Evolutionary conservation across 1,140 invertebrate species (phyloP), one percentile per base, ranked within the genome.

Genomic region (Oscheius sp.): DNA sequence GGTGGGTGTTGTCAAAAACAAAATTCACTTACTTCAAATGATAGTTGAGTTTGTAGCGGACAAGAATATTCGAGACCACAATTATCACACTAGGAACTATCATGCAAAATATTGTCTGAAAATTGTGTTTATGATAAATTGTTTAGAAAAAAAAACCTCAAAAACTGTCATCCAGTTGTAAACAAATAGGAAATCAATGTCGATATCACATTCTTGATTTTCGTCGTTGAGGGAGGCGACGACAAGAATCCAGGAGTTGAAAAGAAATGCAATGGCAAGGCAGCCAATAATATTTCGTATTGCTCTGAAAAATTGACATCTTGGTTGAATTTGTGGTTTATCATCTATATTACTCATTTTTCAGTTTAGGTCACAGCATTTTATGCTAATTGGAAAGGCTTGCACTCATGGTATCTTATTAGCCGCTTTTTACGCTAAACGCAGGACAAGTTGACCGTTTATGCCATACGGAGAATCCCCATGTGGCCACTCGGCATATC

Each of bases 101-200:
- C 79, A 82, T 83, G 71, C 78, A 80, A 13, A 79, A 35, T 18
- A 81, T 71, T 15, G 80, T 81, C 66, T 80, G 78, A 29, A 80
- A 76, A 20, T 75, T 2, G 1, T n/a, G 3, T 26, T 20, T 75
- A 52, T 23, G 2, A 36, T 75, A 79, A 64, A 74, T 23, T 34
- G 20, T 28, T 79, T 61, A 15, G 68, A 2, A 3, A n/a, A n/a
- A 61, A 15, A 31, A 29, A 59, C 75, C 31, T 74, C 72, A 20
- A 74, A 28, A 29, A 67, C 62, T 4, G 65, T 68, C 55, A 74
- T 67, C 1, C 69, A 52, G 32, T 78, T 74, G 64, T 81, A 81
- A 26, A 83, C 42, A 23, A 70, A 38, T 52, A 80, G 78, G 52
- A 75, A 83, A n/a, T 77, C 67, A 13, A 70, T 32, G 18, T 83